Base-by-base conservation (phyloP, 2,797 vertebrate species). In the Helostoma temminkii region DNA sequence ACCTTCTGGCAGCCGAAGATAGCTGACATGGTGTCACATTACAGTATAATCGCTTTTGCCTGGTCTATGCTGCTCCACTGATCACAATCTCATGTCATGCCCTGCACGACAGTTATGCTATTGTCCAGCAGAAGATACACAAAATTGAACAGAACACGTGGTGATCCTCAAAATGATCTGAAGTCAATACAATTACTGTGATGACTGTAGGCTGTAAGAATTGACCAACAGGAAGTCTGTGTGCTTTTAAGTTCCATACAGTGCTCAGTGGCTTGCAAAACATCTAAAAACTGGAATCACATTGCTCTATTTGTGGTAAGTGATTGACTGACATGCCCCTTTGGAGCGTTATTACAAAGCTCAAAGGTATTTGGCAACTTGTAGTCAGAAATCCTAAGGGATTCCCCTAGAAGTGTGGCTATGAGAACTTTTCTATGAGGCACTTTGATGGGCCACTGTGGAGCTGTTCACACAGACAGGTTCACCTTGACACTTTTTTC, bases 401-500 rank as follows among this genome's bases (percentile, higher is more conserved):
- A 82, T 24, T 55, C n/a, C 26, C 25, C n/a, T 12, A 6, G 24
- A 75, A 63, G 58, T 45, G 46, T 48, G 71, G 34, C 61, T 49
- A 3, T 9, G 48, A 79, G 25, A 58, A 15, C n/a, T 66, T 82
- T 65, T 58, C 12, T 2, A 34, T 55, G 56, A 49, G 47, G 47
- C 45, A 25, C 37, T 46, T 63, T 8, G 3, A 53, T 15, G 21
- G 30, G 16, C 26, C 52, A 41, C 53, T 19, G 9, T 52, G 41
- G 43, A 54, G 43, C 46, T 65, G 34, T 32, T 62, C n/a, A 30
- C 55, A 48, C 26, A 41, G 30, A 4, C 32, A 66, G 55, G 57
- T 68, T 82, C 68, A 79, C 82, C 79, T 69, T 78, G 28, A 52
- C 53, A 57, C 26, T 39, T 22, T 42, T 18, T 52, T 55, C 26